These are phyloP conservation scores for Drosophila ogumai DNA, from an alignment of 1,140 invertebrate species.

Conservation along the genomic window DNA sequence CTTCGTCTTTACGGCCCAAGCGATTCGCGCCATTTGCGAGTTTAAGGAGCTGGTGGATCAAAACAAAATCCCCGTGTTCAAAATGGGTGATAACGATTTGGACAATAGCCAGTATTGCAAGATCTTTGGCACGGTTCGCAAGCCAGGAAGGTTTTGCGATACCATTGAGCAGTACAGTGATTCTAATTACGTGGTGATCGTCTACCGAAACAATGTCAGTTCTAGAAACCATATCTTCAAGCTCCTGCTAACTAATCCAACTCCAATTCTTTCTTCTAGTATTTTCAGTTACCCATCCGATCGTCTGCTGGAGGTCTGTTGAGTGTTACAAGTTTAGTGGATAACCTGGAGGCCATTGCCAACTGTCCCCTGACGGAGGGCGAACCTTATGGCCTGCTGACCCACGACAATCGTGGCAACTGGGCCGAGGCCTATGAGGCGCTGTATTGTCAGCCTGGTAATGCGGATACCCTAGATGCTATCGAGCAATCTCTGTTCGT, in stretches of 20 bases:
- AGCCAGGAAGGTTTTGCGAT: constrained; percentile 89
- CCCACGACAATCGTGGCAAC: constrained; percentile 91
- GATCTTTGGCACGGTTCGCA: constrained; percentile 93
- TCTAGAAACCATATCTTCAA: background rate
- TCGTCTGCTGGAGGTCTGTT: constrained; percentile 85
- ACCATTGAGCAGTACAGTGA: constrained; percentile 87
- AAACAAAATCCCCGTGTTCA: constrained; percentile 90
- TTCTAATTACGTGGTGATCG: constrained; percentile 90
- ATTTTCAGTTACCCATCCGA: constrained; percentile 90
- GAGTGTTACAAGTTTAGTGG: constrained; percentile 23
- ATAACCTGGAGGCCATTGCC: constrained; percentile 86
- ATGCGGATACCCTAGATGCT: constrained; percentile 87
- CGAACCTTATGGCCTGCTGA: constrained; percentile 91
- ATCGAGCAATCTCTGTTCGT: constrained; percentile 93
- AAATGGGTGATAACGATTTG: constrained; percentile 90
- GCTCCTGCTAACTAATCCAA: background rate
- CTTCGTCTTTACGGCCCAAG: constrained; percentile 89
- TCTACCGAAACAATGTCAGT: constrained; percentile 93
- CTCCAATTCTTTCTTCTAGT: constrained; percentile 85
- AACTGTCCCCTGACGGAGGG: constrained; percentile 79
- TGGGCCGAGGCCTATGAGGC: constrained; percentile 91
- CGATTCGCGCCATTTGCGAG: constrained; percentile 88
- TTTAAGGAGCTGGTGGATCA: constrained; percentile 90
- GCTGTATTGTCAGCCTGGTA: constrained; percentile 85
- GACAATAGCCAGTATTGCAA: constrained; percentile 96